Evolutionary conservation across 2,113 vertebrate species (phyloP).

Genomic region (Aptenodytes forsteri): DNA sequence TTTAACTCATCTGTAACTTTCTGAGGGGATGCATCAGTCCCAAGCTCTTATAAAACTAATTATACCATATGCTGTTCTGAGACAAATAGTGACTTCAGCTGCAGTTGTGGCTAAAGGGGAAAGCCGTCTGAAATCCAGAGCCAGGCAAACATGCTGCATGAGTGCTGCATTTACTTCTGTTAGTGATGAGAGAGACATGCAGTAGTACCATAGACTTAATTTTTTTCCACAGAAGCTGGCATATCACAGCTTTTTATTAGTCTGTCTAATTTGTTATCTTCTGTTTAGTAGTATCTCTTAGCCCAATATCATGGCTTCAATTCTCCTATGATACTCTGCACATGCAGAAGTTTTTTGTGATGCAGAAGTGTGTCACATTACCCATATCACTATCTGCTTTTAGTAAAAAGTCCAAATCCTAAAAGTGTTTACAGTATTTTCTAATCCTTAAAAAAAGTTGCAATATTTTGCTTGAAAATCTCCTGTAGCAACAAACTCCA

Average conservation of each 20-base stretch:
- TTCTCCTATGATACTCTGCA: background rate
- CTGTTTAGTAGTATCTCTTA: background rate
- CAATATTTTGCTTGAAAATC: background rate
- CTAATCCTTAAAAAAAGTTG: background rate
- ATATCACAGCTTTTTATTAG: background rate
- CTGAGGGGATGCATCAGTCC: background rate
- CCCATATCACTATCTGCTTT: background rate
- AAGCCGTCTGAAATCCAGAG: background rate
- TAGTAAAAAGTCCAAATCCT: background rate
- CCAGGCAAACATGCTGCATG: background rate
- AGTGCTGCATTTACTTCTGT: no score
- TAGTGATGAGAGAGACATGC: background rate
- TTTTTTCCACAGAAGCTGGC: background rate
- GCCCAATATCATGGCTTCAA: background rate
- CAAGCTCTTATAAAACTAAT: background rate
- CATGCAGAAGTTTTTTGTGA: background rate
- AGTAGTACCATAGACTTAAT: background rate
- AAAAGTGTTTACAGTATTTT: background rate
- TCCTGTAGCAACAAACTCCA: background rate
- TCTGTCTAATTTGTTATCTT: background rate
- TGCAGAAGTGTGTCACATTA: background rate
- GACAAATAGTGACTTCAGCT: background rate
- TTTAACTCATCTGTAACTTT: background rate
- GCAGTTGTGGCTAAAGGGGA: background rate
- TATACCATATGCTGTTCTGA: background rate